Evolutionary conservation across 1,140 invertebrate species (phyloP), one percentile per base, ranked within the genome.

Genomic region (Trachymyrmex cornetzi): DNA sequence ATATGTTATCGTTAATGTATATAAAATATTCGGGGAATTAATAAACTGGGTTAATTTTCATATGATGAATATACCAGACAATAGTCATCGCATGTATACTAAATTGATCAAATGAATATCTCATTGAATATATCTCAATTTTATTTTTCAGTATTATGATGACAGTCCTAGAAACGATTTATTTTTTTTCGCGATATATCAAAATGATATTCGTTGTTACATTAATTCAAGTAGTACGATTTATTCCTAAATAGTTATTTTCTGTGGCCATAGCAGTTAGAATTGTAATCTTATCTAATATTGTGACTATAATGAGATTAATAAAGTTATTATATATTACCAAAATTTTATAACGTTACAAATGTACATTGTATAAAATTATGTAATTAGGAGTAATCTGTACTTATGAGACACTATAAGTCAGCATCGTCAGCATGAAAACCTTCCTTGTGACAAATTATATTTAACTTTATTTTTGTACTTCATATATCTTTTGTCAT

Each of bases 231-330:
- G n/a, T 75, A 14, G 14, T 66, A 66, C 27, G 4, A 82, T 48
- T 74, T 75, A 75, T 75, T 74, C 27, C 19, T 38, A n/a, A 27
- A 16, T 27, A 74, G 16, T 72, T 74, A 14, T 77, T 86, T 63
- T 59, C 61, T 87, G 84, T 89, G 50, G 64, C 63, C 44, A 82
- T 71, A 34, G 34, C 69, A 89, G n/a, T 44, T 34, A 80, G 55
- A 38, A 59, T 79, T 87, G 72, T 87, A 89, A 34, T 67, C 59
- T 88, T 86, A 80, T 87, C 69, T 64, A 48, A 74, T 57, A 79
- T 77, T 77, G n/a, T 53, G 79, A 69, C 66, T n/a, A 79, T n/a
- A 79, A 74, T 75, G 14, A 75, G 30, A 84, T 63, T 11, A 63
- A 84, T 61, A 75, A 77, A 79, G 59, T 66, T 66, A 34, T 66